Evolutionary conservation across 2,888 invertebrate genomes (phyloP).

Genomic region (Leptinotarsa peninsularis): DNA sequence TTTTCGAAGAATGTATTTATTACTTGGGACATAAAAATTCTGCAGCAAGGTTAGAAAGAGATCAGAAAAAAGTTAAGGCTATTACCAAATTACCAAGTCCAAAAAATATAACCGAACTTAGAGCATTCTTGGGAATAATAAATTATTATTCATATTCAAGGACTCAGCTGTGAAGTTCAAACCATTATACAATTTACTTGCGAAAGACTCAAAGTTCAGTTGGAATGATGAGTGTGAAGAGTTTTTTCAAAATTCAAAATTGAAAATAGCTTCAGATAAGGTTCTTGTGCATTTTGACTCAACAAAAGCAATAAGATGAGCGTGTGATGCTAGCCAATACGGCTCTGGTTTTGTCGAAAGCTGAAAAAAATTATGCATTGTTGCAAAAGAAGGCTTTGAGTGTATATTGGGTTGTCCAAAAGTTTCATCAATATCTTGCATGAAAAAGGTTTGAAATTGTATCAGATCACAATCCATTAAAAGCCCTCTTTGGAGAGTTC

Average conservation of each 20-base stretch:
- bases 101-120: too few species aligned
- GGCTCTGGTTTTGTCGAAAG: conserved; percentile 32
- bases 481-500: conserved; percentile 48
- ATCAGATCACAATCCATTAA: conserved; percentile 58
- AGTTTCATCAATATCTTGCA: conserved; percentile 57
- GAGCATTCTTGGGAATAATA: too few species aligned
- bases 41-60: too few species aligned
- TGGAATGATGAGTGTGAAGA: conserved; percentile 54
- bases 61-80: too few species aligned
- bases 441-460: conserved; percentile 51
- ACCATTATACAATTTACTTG: conserved; percentile 51
- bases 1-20: too few species aligned
- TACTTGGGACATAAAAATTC: too few species aligned
- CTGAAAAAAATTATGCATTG: conserved; percentile 37
- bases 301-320: conserved; percentile 27
- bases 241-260: conserved; percentile 56
- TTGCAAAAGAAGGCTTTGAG: conserved; percentile 41
- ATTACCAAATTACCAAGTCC: too few species aligned
- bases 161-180: conserved; percentile 50
- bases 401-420: conserved; percentile 44
- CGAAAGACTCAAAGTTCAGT: conserved; percentile 39
- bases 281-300: conserved; percentile 32
- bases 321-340: conserved; percentile 27
- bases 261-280: conserved; percentile 40
- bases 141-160: conserved; percentile 15